Conservation (phyloP, 2,888 invertebrate species). For the Oxytorus armatus region DNA sequence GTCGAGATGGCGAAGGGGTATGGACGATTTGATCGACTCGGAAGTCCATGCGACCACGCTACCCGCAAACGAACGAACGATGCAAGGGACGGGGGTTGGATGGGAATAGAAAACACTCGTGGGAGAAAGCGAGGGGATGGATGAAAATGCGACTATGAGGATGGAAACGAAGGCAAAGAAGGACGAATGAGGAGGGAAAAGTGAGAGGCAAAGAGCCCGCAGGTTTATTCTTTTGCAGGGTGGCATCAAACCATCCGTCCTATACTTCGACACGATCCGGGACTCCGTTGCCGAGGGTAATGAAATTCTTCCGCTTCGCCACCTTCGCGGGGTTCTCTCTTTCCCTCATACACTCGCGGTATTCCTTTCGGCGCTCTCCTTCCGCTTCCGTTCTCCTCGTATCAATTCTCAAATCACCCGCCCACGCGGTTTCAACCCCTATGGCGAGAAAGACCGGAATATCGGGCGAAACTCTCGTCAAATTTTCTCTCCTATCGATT, state of each 20-base stretch:
- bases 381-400: slow-evolving; percentile 59
- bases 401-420: slow-evolving; percentile 57
- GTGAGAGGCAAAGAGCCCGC: slow-evolving; percentile 68
- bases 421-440: slow-evolving; percentile 2
- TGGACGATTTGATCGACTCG: slow-evolving; percentile 66
- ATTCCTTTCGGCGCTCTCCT: slow-evolving; percentile 53
- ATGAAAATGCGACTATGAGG: slow-evolving; percentile 55
- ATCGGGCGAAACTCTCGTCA: slow-evolving; percentile 53
- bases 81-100: slow-evolving; percentile 18
- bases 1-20: neutral
- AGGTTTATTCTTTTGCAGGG: slow-evolving; percentile 68
- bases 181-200: slow-evolving; percentile 64
- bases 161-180: slow-evolving; percentile 47
- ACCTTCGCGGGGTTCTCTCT: slow-evolving; percentile 47
- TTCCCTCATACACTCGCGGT: slow-evolving; percentile 12
- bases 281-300: slow-evolving; percentile 77
- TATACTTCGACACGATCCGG: slow-evolving; percentile 72
- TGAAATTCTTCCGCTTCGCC: slow-evolving; percentile 78
- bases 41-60: slow-evolving; percentile 57
- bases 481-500: slow-evolving; percentile 67
- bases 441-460: slow-evolving; percentile 32
- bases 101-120: slow-evolving; percentile 33
- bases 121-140: slow-evolving; percentile 52
- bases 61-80: slow-evolving; percentile 60
- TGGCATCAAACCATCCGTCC: slow-evolving; percentile 70